These are phyloP conservation scores for Nasalis larvatus DNA, from an alignment of 2,113 vertebrate species.

Conservation along the genomic window DNA sequence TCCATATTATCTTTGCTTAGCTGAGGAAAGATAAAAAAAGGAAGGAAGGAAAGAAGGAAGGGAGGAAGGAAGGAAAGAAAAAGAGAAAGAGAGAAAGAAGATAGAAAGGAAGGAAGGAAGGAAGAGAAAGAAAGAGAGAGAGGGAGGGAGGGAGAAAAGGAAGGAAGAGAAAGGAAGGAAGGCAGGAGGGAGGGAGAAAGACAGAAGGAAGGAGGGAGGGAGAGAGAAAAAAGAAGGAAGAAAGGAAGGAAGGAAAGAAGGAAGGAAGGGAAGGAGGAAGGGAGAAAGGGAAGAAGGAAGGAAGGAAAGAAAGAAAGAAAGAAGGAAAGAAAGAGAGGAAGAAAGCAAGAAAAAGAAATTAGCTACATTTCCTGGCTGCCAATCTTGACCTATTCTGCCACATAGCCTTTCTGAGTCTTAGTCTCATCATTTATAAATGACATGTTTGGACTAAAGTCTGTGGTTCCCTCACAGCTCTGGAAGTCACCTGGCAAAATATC, in stretches of 20 bases:
- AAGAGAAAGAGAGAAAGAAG: no score
- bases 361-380: not conserved
- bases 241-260: not conserved
- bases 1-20: not conserved
- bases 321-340: no score
- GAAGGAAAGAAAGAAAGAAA: no score
- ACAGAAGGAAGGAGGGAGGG: fast-evolving
- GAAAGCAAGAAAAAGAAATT: not conserved
- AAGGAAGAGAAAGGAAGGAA: no score
- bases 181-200: no score
- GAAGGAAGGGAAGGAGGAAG: no score
- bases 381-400: fast-evolving
- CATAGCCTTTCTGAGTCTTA: not conserved
- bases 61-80: not conserved
- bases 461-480: not conserved
- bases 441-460: not conserved
- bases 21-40: no score
- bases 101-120: not conserved
- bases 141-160: no score
- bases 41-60: not conserved
- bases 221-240: no score
- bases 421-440: not conserved
- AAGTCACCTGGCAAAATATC: not conserved
- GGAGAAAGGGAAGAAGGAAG: fast-evolving
- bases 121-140: no score